These are phyloP conservation scores for Agrotis clavis DNA, from an alignment of 2,888 invertebrate genomes.

Conservation along the genomic window DNA sequence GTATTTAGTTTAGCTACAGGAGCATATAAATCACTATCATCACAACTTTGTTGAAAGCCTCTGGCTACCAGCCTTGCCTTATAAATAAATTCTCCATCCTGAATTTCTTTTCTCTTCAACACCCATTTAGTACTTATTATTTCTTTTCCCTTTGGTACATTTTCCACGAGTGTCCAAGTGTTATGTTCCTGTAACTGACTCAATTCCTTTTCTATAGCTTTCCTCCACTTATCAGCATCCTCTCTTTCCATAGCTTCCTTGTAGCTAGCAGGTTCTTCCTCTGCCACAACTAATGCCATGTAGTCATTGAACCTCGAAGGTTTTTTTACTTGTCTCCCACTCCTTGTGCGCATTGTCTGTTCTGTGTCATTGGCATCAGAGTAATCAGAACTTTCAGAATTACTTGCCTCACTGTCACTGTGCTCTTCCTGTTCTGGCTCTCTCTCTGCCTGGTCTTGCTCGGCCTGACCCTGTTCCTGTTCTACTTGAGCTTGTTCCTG, in stretches of 20 bases:
- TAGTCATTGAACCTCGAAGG: conserved; percentile 1
- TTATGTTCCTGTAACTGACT: conserved; percentile 9
- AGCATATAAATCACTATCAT: conserved; percentile 6
- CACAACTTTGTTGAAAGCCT: conserved; percentile 5
- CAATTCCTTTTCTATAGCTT: conserved; percentile 13
- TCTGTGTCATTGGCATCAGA: conserved; percentile 1
- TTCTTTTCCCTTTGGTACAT: conserved; percentile 6
- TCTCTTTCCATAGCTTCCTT: conserved; percentile 12
- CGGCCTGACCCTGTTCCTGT: neutral
- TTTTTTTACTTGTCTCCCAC: conserved; percentile 3
- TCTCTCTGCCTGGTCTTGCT: conserved; percentile 2
- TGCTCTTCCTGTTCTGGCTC: conserved; percentile 4
- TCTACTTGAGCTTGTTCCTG: neutral
- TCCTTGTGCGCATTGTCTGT: conserved; percentile 8
- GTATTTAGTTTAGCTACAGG: conserved; percentile 10
- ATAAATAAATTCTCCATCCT: conserved; percentile 2
- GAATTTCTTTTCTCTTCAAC: conserved; percentile 3
- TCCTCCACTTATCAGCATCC: conserved; percentile 11
- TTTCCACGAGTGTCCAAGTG: conserved; percentile 4
- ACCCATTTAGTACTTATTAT: conserved; percentile 7
- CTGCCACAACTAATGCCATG: neutral
- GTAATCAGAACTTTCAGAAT: conserved; percentile 3
- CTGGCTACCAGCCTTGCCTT: conserved; percentile 9
- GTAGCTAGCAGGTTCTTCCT: conserved; percentile 4
- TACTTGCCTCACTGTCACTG: neutral